Conservation (phyloP, 2,113 vertebrate species). For the Phaethornis superciliosus region DNA sequence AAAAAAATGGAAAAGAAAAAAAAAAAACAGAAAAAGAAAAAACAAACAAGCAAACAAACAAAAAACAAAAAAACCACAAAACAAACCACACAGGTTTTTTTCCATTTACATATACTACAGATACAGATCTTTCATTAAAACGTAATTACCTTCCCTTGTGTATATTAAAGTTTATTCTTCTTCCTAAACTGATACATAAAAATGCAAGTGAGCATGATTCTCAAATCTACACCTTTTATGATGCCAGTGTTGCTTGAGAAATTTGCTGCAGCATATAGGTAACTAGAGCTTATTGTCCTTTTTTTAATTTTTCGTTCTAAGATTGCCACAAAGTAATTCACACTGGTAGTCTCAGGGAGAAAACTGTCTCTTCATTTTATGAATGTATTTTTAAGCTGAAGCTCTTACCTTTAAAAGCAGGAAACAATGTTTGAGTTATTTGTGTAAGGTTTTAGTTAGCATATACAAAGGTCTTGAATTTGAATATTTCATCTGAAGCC, state of each 20-base stretch:
- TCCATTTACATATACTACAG: not conserved
- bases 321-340: conserved; percentile 64
- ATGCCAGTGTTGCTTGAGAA: conserved; percentile 13
- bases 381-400: conserved; percentile 74
- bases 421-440: conserved; percentile 45
- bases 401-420: conserved; percentile 57
- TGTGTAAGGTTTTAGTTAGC: conserved; percentile 61
- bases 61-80: too few species aligned
- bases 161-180: not conserved
- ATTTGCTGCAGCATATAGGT: conserved; percentile 11
- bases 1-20: not conserved
- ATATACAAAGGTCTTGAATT: conserved; percentile 43
- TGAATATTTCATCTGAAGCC: conserved; percentile 57
- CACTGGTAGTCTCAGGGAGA: conserved; percentile 75
- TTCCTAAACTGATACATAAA: not conserved
- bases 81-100: not conserved
- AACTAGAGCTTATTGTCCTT: conserved; percentile 35
- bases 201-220: conserved; percentile 37
- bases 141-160: not conserved
- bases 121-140: conserved; percentile 29
- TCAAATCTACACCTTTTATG: not conserved
- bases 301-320: conserved; percentile 57
- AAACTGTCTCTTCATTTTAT: conserved; percentile 67
- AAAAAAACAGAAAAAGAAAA: not conserved
- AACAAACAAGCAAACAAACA: not conserved